Base-by-base conservation (phyloP, 2,888 invertebrate species). In the Dorcus parallelipipedus region DNA sequence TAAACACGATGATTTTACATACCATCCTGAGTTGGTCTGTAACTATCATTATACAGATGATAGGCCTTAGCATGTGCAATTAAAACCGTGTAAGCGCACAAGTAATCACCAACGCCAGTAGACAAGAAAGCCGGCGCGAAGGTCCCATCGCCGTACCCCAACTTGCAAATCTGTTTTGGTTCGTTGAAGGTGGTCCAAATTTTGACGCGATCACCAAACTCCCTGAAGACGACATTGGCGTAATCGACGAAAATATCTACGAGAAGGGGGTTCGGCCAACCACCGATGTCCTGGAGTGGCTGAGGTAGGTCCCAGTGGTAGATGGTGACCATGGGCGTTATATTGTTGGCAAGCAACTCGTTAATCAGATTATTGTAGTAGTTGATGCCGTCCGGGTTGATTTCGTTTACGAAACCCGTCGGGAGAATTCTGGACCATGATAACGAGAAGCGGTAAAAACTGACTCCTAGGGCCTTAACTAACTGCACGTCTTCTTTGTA, bases 341-440 rank as follows among this genome's bases (percentile, higher is more conserved):
- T 85, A n/a, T 77, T 78, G 55, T 82, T 76, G 1, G 70, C 76
- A 0, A 78, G 60, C 3, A 89, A 76, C 66, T 82, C 84, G 52
- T 84, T 76, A 9, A 89, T 80, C 20, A 90, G 71, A 47, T 81
- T 78, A 56, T 81, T 82, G 77, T 89, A 90, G 75, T 87, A 88
- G 43, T 77, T 72, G 26, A 90, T 76, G 4, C 88, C 89, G 2
- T 73, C 76, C 77, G 78, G 78, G 72, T 87, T 88, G 40, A 87
- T 76, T 57, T 69, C 76, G 75, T 82, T 81, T 62, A 78, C 73
- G 8, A 81, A 75, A 6, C 69, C 88, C 50, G 77, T 80, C 0
- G 88, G 87, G 43, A 90, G 73, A 26, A 90, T 80, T 66, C 90
- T 79, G 0, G 88, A 74, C 89, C 90, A 90, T 56, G 88, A 83